Base-by-base conservation (phyloP, 1,140 invertebrate species). In the Venturia canescens region DNA sequence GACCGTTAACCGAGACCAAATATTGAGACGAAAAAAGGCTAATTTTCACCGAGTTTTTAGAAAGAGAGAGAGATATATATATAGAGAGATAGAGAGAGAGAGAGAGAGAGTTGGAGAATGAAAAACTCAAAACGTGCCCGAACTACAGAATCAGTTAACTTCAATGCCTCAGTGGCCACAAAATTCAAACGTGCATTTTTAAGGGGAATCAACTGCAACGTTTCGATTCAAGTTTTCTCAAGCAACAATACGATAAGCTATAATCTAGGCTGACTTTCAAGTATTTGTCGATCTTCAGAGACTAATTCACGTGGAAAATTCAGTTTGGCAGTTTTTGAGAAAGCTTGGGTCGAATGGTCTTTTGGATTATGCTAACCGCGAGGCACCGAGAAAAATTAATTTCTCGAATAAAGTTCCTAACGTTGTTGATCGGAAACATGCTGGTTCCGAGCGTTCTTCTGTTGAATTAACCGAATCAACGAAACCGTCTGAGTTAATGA, bases 161-260 rank as follows among this genome's bases (percentile, higher is more conserved):
- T n/a, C n/a, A n/a, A 53, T 53, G 50, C 50, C 50, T 13, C 50
- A 53, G 15, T 13, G 50, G 50, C 50, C 50, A 89, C 13, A 79
- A 71, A 89, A 89, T 86, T 87, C 84, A 86, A 86, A 88, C 89
- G 88, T 89, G 89, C 88, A 90, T 87, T 84, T 85, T 83, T 67
- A 84, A n/a, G n/a, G 50, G 15, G 15, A 53, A 16, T 53, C 50
- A 15, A 53, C n/a, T n/a, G 67, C 83, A 74, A 87, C 71, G 78
- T 53, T 53, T 53, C 50, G 50, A 53, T 16, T n/a, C 13, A 53
- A 16, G 50, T 16, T 53, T 53, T 53, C 50, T 53, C 50, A n/a
- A 53, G 11, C 2, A 53, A 5, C 3, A 53, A 16, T 4, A 53
- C n/a, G n/a, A n/a, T n/a, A n/a, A n/a, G n/a, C n/a, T n/a, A n/a